Evolutionary conservation across 2,797 vertebrate species (phyloP).

Genomic region (Scolopax bukidnonensis): DNA sequence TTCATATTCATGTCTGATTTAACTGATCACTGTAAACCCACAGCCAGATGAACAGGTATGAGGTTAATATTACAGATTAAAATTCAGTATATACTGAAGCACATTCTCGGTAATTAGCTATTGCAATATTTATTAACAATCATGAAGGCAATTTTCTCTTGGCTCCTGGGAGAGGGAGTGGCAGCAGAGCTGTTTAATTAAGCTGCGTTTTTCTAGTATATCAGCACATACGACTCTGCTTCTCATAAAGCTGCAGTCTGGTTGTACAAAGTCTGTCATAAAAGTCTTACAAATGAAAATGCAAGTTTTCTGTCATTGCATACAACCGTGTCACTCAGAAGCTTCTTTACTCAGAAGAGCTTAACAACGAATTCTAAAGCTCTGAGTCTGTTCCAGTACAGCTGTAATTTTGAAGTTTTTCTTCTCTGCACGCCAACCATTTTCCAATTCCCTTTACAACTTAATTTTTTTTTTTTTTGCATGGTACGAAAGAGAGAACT

Average conservation of each 20-base stretch:
- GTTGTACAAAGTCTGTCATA: background rate
- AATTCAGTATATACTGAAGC: background rate
- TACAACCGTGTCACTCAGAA: background rate
- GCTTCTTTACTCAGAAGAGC: background rate
- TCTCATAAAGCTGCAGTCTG: background rate
- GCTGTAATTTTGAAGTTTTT: background rate
- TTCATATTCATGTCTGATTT: background rate
- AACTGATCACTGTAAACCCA: background rate
- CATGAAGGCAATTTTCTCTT: background rate
- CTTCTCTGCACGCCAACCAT: background rate
- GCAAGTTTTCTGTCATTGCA: background rate
- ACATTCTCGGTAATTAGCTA: background rate
- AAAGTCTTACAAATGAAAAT: background rate
- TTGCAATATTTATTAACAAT: background rate
- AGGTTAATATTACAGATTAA: background rate
- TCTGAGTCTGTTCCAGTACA: background rate
- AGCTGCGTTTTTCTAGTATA: background rate
- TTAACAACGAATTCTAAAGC: background rate
- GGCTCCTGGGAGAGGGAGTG: background rate
- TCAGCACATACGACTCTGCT: background rate
- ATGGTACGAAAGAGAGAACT: background rate
- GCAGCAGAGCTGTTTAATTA: background rate
- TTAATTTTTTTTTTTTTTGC: rapidly evolving
- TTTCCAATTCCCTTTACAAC: background rate
- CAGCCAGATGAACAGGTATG: background rate